Conservation (phyloP, 2,113 vertebrate species). For the Leptodactylus fuscus region DNA sequence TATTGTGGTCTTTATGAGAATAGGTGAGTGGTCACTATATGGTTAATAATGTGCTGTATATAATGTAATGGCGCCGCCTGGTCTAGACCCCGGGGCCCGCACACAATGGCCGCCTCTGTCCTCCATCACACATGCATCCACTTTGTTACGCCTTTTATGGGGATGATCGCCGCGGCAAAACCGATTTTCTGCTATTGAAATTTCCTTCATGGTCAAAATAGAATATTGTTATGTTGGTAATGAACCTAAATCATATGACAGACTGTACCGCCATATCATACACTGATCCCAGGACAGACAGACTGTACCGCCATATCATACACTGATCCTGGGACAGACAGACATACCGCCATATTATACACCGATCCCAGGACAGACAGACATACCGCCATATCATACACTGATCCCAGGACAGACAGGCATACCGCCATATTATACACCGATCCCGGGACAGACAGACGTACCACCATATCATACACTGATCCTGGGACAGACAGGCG, state of each 20-base stretch:
- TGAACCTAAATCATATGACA: background rate
- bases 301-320: no score
- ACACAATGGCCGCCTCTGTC: background rate
- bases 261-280: no score
- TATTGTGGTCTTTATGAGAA: constrained; percentile 87
- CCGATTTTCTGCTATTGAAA: background rate
- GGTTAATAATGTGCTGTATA: background rate
- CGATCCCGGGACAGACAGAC: no score
- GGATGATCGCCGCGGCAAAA: background rate
- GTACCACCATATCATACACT: no score
- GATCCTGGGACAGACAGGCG: no score
- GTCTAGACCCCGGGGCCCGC: background rate
- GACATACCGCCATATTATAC: no score
- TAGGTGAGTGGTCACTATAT: constrained; percentile 75
- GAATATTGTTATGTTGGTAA: background rate
- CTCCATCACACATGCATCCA: background rate
- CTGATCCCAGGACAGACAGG: no score
- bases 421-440: no score
- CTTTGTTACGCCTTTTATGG: background rate
- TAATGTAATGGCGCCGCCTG: background rate
- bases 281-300: background rate
- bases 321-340: no score
- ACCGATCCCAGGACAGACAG: no score
- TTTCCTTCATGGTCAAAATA: background rate
- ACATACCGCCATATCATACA: no score